Evolutionary conservation across 2,797 vertebrate species (phyloP).

Genomic region (Apogon talboti): DNA sequence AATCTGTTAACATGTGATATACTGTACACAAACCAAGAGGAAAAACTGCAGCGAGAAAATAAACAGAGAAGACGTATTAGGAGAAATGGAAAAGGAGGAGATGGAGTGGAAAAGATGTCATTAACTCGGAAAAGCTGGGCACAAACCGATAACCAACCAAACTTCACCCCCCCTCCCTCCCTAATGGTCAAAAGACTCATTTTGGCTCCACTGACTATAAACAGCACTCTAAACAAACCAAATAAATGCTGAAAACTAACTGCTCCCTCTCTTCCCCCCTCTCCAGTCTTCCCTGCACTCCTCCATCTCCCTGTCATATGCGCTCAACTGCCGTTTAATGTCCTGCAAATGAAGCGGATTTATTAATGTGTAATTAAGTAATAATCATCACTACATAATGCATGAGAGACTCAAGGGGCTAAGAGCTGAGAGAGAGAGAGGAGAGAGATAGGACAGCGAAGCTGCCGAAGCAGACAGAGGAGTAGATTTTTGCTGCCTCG

Average conservation of each 20-base stretch:
- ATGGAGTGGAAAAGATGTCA: conserved; percentile 68
- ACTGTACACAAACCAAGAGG: neutral
- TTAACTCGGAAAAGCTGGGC: conserved; percentile 47
- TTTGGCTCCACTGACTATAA: conserved; percentile 67
- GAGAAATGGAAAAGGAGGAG: conserved; percentile 23
- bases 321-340: conserved; percentile 86
- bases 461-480: conserved; percentile 66
- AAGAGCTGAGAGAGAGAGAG: conserved; percentile 60
- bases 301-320: conserved; percentile 79
- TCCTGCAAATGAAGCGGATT: conserved; percentile 90
- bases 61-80: neutral
- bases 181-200: conserved; percentile 66
- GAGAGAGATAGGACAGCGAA: conserved; percentile 69
- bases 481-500: conserved; percentile 75
- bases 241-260: conserved; percentile 68
- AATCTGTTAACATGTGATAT: conserved; percentile 5
- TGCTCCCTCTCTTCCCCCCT: conserved; percentile 27
- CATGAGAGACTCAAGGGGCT: conserved; percentile 86
- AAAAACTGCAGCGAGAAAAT: neutral
- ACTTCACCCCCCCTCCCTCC: conserved; percentile 8
- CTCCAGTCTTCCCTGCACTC: conserved; percentile 50
- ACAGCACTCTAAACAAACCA: conserved; percentile 68
- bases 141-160: conserved; percentile 25
- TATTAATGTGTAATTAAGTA: conserved; percentile 91
- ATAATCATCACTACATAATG: conserved; percentile 90